These are phyloP conservation scores for Perizoma affinitatum DNA, from an alignment of 2,888 invertebrate genomes.

Conservation along the genomic window DNA sequence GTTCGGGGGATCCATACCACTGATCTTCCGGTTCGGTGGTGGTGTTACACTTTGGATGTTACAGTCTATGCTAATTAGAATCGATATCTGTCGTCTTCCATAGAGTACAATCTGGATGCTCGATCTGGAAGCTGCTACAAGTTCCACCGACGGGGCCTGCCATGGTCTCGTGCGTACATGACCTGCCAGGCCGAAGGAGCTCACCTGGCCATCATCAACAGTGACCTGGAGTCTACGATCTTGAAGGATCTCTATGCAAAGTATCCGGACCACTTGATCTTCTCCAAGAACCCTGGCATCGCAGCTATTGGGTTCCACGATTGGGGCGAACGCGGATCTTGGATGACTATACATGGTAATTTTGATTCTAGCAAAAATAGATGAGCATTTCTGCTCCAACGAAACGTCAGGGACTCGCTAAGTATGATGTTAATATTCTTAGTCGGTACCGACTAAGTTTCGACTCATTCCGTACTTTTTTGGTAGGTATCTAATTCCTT, in stretches of 20 bases:
- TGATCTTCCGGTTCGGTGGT: too few species aligned
- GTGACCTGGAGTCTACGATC: slow-evolving; percentile 44
- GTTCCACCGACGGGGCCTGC: slow-evolving; percentile 51
- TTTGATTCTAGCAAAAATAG: too few species aligned
- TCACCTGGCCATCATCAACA: slow-evolving; percentile 58
- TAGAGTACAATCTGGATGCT: slow-evolving; percentile 46
- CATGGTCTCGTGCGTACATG: slow-evolving; percentile 56
- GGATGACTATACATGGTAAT: slow-evolving; percentile 54
- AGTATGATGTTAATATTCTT: too few species aligned
- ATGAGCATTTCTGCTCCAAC: too few species aligned
- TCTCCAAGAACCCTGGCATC: slow-evolving; percentile 32
- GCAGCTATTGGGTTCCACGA: slow-evolving; percentile 50
- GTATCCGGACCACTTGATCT: slow-evolving; percentile 38
- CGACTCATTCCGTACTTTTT: too few species aligned
- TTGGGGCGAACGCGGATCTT: slow-evolving; percentile 48
- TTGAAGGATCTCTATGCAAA: slow-evolving; percentile 44
- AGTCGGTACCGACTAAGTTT: too few species aligned
- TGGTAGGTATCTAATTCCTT: background rate
- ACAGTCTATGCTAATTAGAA: background rate
- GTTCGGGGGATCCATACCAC: too few species aligned
- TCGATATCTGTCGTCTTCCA: background rate
- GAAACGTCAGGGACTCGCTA: too few species aligned
- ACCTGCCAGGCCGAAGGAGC: slow-evolving; percentile 58
- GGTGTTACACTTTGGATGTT: too few species aligned
- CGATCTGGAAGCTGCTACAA: slow-evolving; percentile 61